These are phyloP conservation scores for Pyrocoelia pectoralis DNA, from an alignment of 2,888 invertebrate genomes.

Conservation along the genomic window DNA sequence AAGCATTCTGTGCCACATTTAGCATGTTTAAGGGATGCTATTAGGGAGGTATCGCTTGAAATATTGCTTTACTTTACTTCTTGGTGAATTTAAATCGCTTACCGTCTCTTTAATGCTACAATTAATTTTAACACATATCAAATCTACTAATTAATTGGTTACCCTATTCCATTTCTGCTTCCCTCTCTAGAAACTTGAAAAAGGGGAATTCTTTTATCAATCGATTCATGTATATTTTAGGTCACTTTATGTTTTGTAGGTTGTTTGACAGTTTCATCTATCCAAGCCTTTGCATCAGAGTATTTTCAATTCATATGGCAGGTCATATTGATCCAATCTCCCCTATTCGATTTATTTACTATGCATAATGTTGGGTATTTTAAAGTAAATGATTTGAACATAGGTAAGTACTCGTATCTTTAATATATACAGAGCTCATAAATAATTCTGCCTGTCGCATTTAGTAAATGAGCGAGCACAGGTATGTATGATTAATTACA, in stretches of 20 bases:
- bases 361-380: constrained; percentile 18
- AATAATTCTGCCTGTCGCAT: neutral
- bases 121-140: constrained; percentile 24
- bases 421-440: neutral
- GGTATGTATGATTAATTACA: neutral
- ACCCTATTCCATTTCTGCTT: neutral
- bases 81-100: constrained; percentile 31
- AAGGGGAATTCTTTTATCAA: constrained; percentile 7
- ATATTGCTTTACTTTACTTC: constrained; percentile 34
- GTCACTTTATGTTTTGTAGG: constrained; percentile 26
- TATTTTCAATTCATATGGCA: constrained; percentile 34
- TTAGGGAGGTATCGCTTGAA: constrained; percentile 32
- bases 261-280: constrained; percentile 34
- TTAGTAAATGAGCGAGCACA: neutral
- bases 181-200: neutral
- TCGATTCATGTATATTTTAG: constrained; percentile 18
- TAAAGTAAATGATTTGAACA: neutral
- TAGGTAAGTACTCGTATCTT: too few relatives aligned
- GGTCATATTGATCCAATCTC: constrained; percentile 36
- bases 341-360: constrained; percentile 36
- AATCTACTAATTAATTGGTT: neutral
- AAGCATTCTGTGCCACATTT: constrained; percentile 35
- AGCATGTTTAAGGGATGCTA: constrained; percentile 33
- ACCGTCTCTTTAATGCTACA: constrained; percentile 23
- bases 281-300: constrained; percentile 25